Percentiles rank a stretch among this genome's conserved stretches.
Evolutionary conservation across 2,113 vertebrate species (phyloP).

Genomic region (Pygoscelis antarcticus): DNA sequence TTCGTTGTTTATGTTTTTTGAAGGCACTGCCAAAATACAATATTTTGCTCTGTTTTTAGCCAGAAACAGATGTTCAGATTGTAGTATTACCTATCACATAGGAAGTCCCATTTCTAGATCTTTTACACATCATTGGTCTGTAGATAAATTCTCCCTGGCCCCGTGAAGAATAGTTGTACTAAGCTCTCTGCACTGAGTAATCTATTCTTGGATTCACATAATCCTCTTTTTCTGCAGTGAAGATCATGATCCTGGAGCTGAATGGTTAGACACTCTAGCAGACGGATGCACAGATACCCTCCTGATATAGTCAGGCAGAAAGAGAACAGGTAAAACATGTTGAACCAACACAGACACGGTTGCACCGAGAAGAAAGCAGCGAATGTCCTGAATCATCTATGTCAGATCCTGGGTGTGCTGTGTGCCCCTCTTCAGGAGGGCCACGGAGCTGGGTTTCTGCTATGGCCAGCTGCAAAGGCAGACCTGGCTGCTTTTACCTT

Average conservation of each 20-base stretch:
- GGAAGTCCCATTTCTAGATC: not conserved
- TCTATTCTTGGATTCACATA: not conserved
- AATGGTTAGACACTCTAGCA: not conserved
- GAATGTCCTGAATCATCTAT: fast-evolving
- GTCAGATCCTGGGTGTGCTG: not conserved
- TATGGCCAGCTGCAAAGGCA: not conserved
- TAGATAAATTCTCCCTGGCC: not conserved
- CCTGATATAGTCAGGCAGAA: not conserved
- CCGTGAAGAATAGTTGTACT: not conserved
- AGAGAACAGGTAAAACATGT: not conserved
- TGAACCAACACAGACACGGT: not conserved
- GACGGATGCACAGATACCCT: not conserved
- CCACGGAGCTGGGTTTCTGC: not conserved
- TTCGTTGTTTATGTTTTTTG: not conserved
- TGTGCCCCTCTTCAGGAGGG: not conserved
- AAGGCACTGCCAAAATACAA: not conserved
- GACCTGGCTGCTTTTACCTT: not conserved
- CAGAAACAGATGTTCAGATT: not conserved
- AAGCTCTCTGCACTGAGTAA: not conserved
- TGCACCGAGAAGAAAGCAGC: not conserved
- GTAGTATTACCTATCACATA: not conserved
- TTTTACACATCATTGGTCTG: not conserved
- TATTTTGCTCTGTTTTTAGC: not conserved
- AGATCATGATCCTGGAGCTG: not conserved
- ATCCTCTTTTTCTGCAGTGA: not conserved